Base-by-base conservation (phyloP, 2,888 invertebrate species). In the Ptilodon capucinus region DNA sequence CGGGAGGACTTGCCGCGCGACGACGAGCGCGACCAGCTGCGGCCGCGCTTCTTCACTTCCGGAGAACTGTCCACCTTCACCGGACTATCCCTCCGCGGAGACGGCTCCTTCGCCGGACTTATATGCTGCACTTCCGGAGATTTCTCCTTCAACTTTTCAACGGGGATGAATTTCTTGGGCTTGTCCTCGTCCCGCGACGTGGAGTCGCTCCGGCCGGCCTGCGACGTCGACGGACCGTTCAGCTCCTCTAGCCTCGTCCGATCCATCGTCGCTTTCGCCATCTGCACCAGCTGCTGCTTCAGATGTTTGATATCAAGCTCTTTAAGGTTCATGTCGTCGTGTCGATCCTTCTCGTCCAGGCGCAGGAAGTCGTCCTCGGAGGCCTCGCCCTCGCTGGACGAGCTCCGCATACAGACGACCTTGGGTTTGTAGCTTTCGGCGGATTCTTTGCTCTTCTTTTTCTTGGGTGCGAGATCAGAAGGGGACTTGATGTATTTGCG, bases 261-360 rank as follows among this genome's bases (percentile, higher is more conserved):
- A 56, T 84, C 82, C 32, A 83, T 71, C 0, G 83, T 74, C 1
- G 95, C 95, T 67, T 94, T 95, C 1, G 96, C 95, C 80, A 96
- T 95, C 53, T 53, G 95, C 92, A 46, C 95, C 92, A 75, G 93
- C 54, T 96, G 80, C 70, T 94, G 93, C 66, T 92, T 92, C 57
- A 95, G 76, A 69, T 96, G 95, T 64, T 93, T 94, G 19, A 78
- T 67, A 57, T 94, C 92, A 42, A 93, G 88, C 43, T 64, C 28
- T 28, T 41, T 41, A 4, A 30, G 2, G 4, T 41, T 9, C 32
- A 32, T 41, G 19, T 93, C 93, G 32, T 94, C 93, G 48, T 92
- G 93, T 0, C 84, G 72, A 14, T 74, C 80, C 13, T 79, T 66
- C 40, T 93, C 92, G 50, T 93, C 93, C 18, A 87, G 57, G 14